A percentile compares a stretch with the other conserved stretches of the same genome.
phyloP scores from a whole-genome alignment of 2,888 invertebrate genomes.

The Drosophila meridiana region DNA sequence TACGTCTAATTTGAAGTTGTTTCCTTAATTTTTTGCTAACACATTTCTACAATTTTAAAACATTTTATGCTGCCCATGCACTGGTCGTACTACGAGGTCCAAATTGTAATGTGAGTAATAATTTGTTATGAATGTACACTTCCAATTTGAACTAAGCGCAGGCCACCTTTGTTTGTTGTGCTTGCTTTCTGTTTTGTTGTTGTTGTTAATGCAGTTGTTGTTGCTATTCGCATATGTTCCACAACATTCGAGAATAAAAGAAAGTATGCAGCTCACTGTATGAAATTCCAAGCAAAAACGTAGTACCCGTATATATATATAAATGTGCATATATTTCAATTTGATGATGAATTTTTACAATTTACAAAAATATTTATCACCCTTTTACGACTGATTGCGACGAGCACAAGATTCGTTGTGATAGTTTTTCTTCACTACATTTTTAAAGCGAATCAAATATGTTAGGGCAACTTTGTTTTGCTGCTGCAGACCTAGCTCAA shows the following conservation, averaged over 20 bases:
- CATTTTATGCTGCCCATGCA: slow-evolving; percentile 24
- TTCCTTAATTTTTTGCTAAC: not conserved
- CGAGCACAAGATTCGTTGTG: not conserved
- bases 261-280: slow-evolving; percentile 37
- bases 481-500: slow-evolving; percentile 2
- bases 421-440: not conserved
- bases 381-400: not conserved
- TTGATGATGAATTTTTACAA: not conserved
- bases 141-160: slow-evolving; percentile 44
- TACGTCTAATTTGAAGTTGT: slow-evolving; percentile 32
- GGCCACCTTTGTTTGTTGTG: slow-evolving; percentile 74
- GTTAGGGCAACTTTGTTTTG: not conserved
- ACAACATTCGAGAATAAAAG: slow-evolving; percentile 60
- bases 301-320: not conserved
- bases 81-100: slow-evolving; percentile 29
- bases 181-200: slow-evolving; percentile 34
- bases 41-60: slow-evolving; percentile 33
- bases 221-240: slow-evolving; percentile 44
- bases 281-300: slow-evolving; percentile 7
- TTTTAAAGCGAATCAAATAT: not conserved
- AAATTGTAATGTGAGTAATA: slow-evolving; percentile 51
- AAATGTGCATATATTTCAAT: not conserved
- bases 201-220: slow-evolving; percentile 24
- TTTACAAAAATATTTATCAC: not conserved
- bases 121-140: slow-evolving; percentile 42